Evolutionary conservation across 2,113 vertebrate genomes (phyloP).

Genomic region (Ovis canadensis): DNA sequence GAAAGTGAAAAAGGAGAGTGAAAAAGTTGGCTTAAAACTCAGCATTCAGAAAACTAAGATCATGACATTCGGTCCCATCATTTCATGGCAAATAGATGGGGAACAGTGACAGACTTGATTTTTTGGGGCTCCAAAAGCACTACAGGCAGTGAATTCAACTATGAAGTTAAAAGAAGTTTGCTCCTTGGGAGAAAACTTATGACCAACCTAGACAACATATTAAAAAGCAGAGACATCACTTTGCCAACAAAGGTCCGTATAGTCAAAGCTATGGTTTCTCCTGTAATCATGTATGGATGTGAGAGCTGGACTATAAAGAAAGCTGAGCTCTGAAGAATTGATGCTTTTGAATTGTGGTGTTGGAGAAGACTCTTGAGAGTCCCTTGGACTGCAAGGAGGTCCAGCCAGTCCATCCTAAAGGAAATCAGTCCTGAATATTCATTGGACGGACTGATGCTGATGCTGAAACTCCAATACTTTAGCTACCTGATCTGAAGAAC

Average conservation of each 20-base stretch:
- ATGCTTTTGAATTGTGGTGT: background rate
- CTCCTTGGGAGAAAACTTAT: background rate
- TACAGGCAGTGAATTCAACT: background rate
- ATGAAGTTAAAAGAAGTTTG: background rate
- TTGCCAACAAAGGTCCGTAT: background rate
- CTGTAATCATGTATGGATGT: background rate
- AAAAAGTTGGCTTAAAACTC: background rate
- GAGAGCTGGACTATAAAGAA: background rate
- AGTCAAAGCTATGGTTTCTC: background rate
- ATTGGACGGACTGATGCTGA: background rate
- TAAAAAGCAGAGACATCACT: background rate
- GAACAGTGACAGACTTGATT: background rate
- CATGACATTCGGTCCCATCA: background rate
- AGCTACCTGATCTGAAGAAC: background rate
- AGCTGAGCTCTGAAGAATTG: background rate
- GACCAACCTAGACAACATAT: background rate
- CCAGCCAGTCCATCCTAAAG: background rate
- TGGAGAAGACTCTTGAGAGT: background rate
- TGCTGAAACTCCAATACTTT: background rate
- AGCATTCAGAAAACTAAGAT: background rate
- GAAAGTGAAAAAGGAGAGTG: background rate
- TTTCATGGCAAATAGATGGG: background rate
- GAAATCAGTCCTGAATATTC: background rate
- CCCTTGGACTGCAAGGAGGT: background rate
- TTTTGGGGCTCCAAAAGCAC: rapidly evolving